Evolutionary conservation across 2,113 vertebrate genomes (phyloP).

Genomic region (Mormyrus iriodes): DNA sequence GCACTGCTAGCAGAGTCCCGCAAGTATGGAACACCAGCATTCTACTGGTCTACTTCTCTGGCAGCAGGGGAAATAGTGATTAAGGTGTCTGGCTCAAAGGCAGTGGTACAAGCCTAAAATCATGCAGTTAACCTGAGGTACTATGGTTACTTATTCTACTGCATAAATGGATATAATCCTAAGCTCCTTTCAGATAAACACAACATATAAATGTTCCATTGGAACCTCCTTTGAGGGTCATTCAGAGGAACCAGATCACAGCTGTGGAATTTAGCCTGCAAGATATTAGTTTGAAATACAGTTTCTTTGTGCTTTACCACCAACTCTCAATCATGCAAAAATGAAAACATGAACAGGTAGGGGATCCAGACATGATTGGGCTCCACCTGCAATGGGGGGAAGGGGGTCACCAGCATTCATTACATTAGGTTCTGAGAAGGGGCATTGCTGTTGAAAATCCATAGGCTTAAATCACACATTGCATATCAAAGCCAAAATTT

Average conservation of each 20-base stretch:
- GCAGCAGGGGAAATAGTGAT: background rate
- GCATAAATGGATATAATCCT: background rate
- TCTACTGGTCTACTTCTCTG: background rate
- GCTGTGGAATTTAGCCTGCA: background rate
- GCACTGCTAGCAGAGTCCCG: background rate
- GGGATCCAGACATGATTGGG: background rate
- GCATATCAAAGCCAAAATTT: background rate
- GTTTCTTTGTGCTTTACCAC: background rate
- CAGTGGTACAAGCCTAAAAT: background rate
- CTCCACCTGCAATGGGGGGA: background rate
- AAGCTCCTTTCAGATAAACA: background rate
- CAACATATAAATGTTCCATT: background rate
- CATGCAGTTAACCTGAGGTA: background rate
- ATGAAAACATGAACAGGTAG: background rate
- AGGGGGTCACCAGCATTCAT: background rate
- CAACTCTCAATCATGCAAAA: background rate
- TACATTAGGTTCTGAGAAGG: background rate
- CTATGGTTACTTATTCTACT: background rate
- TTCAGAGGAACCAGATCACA: background rate
- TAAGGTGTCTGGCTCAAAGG: background rate
- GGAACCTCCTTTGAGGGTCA: background rate
- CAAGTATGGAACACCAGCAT: background rate
- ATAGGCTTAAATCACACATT: background rate
- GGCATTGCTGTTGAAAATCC: background rate
- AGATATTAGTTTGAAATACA: background rate